Percentiles rank a stretch among this genome's conserved stretches.
Conservation (phyloP, 2,888 invertebrate genomes). For the Lasius platythorax region DNA sequence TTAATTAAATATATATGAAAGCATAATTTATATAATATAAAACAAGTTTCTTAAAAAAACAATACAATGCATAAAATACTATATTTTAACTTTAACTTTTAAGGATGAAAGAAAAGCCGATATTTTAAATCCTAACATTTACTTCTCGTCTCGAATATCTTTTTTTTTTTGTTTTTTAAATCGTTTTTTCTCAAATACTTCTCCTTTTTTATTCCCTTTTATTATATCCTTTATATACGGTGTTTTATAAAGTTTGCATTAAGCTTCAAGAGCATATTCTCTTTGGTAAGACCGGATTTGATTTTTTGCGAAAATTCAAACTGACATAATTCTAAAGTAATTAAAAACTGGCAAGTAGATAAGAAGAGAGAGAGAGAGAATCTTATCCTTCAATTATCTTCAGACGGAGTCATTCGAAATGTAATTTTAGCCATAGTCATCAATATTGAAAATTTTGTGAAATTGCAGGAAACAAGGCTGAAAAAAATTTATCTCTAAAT, state of each 20-base stretch:
- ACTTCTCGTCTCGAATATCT: not conserved
- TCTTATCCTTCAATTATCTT: not conserved
- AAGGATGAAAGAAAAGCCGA: not conserved
- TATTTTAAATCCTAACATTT: not conserved
- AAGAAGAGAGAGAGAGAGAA: not conserved
- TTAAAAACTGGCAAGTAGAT: not conserved
- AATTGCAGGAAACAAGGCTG: not conserved
- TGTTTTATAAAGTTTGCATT: not conserved
- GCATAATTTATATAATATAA: not conserved
- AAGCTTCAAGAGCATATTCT: not conserved
- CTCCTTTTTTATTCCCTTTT: not conserved
- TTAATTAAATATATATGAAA: not conserved
- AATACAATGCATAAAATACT: not conserved
- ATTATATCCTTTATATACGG: not conserved
- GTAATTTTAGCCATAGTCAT: not conserved
- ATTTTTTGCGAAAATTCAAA: not conserved
- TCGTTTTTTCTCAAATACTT: not conserved
- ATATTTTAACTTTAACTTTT: not conserved
- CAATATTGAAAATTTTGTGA: not conserved
- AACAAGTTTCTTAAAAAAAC: not conserved
- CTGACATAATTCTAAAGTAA: not conserved
- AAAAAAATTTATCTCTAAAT: conserved; percentile 1
- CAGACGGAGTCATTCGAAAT: not conserved
- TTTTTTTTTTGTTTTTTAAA: not conserved
- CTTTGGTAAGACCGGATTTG: not conserved